Percentiles rank a stretch among this genome's conserved stretches.
Conservation (phyloP, 2,113 vertebrate genomes). For the Camelus dromedarius region DNA sequence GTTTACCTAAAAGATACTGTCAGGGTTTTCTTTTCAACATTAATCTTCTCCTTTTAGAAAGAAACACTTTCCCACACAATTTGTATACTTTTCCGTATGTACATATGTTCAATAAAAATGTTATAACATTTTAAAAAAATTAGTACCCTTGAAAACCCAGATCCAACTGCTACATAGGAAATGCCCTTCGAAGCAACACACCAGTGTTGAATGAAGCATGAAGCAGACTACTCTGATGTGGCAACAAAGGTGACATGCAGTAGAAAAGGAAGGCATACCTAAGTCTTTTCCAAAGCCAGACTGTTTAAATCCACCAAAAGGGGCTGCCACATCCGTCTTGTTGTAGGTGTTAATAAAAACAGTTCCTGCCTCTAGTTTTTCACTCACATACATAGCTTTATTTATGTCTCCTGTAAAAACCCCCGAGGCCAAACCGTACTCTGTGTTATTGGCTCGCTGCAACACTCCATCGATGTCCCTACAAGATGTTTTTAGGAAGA, state of each 20-base stretch:
- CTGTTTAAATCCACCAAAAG: slow-evolving; percentile 98
- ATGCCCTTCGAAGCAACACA: neutral
- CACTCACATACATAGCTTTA: slow-evolving; percentile 97
- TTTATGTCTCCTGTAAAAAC: slow-evolving; percentile 97
- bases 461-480: slow-evolving; percentile 96
- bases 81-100: neutral
- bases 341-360: slow-evolving; percentile 99
- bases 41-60: neutral
- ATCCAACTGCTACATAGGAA: neutral
- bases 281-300: slow-evolving; percentile 99
- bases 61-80: neutral
- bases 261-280: slow-evolving; percentile 84
- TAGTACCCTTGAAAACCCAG: neutral
- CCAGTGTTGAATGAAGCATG: rapidly evolving
- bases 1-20: neutral
- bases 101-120: neutral
- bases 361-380: slow-evolving; percentile 95
- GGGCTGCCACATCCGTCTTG: slow-evolving; percentile 97
- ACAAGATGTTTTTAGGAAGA: slow-evolving; percentile 38
- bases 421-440: slow-evolving; percentile 97
- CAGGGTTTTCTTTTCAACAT: neutral
- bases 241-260: neutral
- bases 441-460: slow-evolving; percentile 93
- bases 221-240: neutral
- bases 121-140: neutral